Base-by-base conservation (phyloP, 2,888 invertebrate genomes). In the Drosophila sordidapex region DNA sequence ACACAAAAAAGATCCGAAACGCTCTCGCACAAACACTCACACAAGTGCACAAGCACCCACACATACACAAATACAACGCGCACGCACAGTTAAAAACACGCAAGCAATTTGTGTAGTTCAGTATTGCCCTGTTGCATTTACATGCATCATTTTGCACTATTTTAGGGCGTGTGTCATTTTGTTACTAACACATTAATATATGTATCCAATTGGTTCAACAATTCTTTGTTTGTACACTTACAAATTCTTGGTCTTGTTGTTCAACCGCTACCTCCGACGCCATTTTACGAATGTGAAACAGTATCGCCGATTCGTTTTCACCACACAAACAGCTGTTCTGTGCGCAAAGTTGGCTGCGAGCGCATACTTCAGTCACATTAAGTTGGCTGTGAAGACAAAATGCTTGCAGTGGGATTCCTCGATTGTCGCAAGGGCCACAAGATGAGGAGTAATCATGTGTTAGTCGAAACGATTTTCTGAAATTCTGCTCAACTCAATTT, bases 191-290 rank as follows among this genome's bases (percentile, higher is more conserved):
- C 54, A 56, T 70, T 58, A 57, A 54, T 48, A 53, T 61, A 67
- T 79, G 43, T 64, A 59, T 68, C 67, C 68, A 71, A 78, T 79
- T 71, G 76, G 59, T 65, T 75, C 35, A 78, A 79, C 64, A 79
- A 71, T 65, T 76, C 62, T 59, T 59, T 66, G 71, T 71, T 80
- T 78, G 65, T 75, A 21, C 76, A 81, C 81, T 81, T 81, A 81
- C 81, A 73, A 76, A 82, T 82, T 81, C 79, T 70, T 71, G 82
- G 73, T 72, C 82, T 81, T 81, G 82, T 79, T 74, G 82, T 64
- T 79, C 82, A 81, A 81, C 81, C 79, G 82, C 82, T 82, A 82
- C 68, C 76, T 82, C 79, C 79, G 81, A 81, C 81, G 81, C 81
- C 81, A 81, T 81, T 81, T 81, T 81, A 79, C 79, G 79, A 79